Percentiles rank a stretch among this genome's conserved stretches.
Evolutionary conservation across 35 echinoderm and acorn worm species (phyloP).

Genomic region (Nesometra sesokonis): DNA sequence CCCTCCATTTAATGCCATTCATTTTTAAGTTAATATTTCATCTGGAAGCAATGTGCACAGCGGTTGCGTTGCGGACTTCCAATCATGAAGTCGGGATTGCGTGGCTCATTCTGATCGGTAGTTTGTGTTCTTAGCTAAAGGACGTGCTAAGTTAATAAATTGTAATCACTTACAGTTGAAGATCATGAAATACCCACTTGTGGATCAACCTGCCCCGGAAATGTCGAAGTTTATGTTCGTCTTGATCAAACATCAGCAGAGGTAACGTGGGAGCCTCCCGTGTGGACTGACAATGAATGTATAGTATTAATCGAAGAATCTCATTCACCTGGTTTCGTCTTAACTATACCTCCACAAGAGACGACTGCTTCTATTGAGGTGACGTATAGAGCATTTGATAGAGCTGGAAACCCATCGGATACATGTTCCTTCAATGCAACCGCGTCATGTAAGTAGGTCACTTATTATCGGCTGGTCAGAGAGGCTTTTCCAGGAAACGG

Average conservation of each 20-base stretch:
- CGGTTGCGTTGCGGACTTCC: too few species aligned
- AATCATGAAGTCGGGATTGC: too few species aligned
- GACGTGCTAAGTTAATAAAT: too few species aligned
- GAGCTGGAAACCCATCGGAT: neutral
- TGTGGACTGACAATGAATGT: neutral
- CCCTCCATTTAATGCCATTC: too few species aligned
- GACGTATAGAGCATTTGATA: neutral
- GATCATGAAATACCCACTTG: neutral
- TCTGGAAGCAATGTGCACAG: too few species aligned
- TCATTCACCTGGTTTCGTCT: neutral
- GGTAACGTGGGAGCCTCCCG: neutral
- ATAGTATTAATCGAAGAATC: neutral
- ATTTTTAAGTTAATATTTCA: too few species aligned
- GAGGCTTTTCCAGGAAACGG: too few species aligned
- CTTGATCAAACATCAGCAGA: neutral
- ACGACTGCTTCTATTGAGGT: neutral
- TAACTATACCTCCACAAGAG: neutral
- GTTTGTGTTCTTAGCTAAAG: too few species aligned
- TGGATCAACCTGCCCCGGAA: neutral
- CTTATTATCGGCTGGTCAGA: too few species aligned
- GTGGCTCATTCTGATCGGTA: too few species aligned
- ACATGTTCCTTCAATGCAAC: neutral
- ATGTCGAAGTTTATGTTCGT: neutral
- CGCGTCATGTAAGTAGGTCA: neutral
- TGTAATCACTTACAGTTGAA: neutral